Evolutionary conservation across 2,797 vertebrate species (phyloP).

Genomic region (Onychomys arenicola): DNA sequence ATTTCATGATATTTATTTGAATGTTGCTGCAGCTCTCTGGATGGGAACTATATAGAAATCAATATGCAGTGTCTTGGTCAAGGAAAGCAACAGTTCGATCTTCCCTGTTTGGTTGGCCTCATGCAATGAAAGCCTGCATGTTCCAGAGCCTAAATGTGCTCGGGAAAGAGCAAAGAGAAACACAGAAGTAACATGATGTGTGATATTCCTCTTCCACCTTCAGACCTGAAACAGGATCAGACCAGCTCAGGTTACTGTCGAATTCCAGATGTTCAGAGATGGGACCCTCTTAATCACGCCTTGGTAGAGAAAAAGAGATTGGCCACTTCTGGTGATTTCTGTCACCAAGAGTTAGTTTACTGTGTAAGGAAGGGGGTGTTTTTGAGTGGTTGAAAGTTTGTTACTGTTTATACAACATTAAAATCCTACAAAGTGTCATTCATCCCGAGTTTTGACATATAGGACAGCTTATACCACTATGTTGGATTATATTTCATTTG

Average conservation of each 20-base stretch:
- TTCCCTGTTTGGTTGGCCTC: not conserved
- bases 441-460: slow-evolving; percentile 54
- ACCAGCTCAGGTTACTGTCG: not conserved
- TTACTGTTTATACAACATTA: slow-evolving; percentile 45
- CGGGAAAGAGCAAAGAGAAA: not conserved
- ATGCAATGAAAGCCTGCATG: not conserved
- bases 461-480: slow-evolving; percentile 1
- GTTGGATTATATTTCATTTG: slow-evolving; percentile 25
- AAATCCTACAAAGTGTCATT: slow-evolving; percentile 42
- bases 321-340: not conserved
- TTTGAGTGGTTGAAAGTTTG: slow-evolving; percentile 39
- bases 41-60: not conserved
- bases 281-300: slow-evolving; percentile 39
- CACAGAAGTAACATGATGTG: not conserved
- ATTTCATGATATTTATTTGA: not conserved
- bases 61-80: not conserved
- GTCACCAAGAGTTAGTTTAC: slow-evolving; percentile 51
- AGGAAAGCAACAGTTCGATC: not conserved
- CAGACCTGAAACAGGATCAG: slow-evolving; percentile 55
- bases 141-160: not conserved
- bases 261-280: slow-evolving; percentile 67
- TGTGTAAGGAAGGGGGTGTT: slow-evolving; percentile 49
- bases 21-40: not conserved
- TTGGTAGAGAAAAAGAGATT: not conserved
- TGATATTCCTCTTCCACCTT: slow-evolving; percentile 43